phyloP scores from a whole-genome alignment of 2,113 vertebrate genomes.

The Crotalus tigris region DNA sequence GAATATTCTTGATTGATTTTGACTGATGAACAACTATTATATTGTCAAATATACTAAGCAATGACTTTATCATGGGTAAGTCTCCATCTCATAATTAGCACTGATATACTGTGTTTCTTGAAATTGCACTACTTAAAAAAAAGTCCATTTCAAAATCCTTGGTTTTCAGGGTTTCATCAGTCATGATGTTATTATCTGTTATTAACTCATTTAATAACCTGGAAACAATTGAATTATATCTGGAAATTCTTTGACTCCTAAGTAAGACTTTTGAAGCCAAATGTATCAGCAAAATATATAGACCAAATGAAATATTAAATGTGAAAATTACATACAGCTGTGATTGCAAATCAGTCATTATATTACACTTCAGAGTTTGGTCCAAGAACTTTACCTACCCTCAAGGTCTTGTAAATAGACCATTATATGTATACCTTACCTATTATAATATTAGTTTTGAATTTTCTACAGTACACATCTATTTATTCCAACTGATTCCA shows the following conservation, averaged over 20 bases:
- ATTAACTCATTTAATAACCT: not conserved
- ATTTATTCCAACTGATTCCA: conserved; percentile 7
- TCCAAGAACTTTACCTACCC: not conserved
- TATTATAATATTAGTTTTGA: not conserved
- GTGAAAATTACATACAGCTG: not conserved
- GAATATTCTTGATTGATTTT: no score
- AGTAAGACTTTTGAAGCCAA: not conserved
- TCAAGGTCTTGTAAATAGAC: not conserved
- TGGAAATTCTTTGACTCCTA: conserved; percentile 36
- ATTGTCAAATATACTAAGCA: no score
- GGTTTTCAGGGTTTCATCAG: conserved; percentile 11
- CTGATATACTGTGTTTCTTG: not conserved
- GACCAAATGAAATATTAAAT: not conserved
- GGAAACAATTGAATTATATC: conserved; percentile 28
- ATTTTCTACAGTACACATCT: conserved; percentile 1
- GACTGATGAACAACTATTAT: no score
- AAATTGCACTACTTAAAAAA: not conserved
- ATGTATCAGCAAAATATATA: not conserved
- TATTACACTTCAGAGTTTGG: not conserved
- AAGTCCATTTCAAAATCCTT: not conserved
- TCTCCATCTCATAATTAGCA: not conserved
- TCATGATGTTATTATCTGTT: conserved; percentile 6
- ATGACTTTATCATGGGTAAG: no score
- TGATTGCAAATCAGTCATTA: conserved; percentile 14
- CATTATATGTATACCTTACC: not conserved